Percentiles rank a stretch among this genome's conserved stretches.
phyloP scores from a whole-genome alignment of 1,140 invertebrate species.

The Hylyphantes graminicola region DNA sequence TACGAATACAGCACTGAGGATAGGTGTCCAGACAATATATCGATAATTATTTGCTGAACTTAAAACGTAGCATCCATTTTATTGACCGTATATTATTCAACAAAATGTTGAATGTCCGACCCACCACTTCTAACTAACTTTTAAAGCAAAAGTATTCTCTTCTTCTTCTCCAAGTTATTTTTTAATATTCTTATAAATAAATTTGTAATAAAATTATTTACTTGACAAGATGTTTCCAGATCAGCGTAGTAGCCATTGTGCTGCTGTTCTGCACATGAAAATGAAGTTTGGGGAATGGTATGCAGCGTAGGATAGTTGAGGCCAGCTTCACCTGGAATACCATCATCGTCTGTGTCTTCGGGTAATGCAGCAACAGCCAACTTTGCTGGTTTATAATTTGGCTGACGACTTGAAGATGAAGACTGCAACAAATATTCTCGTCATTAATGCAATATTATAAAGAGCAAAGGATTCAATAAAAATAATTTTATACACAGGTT shows the following conservation, averaged over 20 bases:
- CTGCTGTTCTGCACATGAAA: conserved; percentile 64
- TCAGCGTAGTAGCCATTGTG: conserved; percentile 67
- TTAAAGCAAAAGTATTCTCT: neutral
- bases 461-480: too few species aligned
- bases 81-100: neutral
- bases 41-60: too few species aligned
- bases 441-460: too few species aligned
- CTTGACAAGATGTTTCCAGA: conserved; percentile 65
- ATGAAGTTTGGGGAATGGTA: conserved; percentile 65
- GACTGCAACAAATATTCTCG: neutral
- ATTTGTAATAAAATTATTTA: neutral
- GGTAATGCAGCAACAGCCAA: conserved; percentile 51
- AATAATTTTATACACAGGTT: too few species aligned
- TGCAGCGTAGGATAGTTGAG: conserved; percentile 62
- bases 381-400: conserved; percentile 17
- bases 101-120: neutral
- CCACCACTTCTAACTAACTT: neutral
- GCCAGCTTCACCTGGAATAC: conserved; percentile 63
- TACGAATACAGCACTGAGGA: too few species aligned
- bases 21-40: too few species aligned
- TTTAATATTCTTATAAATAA: neutral
- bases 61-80: too few species aligned
- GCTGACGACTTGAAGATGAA: neutral
- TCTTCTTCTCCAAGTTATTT: neutral
- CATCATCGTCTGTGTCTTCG: conserved; percentile 61